Conservation (phyloP, 2,113 vertebrate species). For the Pampusana beccarii region DNA sequence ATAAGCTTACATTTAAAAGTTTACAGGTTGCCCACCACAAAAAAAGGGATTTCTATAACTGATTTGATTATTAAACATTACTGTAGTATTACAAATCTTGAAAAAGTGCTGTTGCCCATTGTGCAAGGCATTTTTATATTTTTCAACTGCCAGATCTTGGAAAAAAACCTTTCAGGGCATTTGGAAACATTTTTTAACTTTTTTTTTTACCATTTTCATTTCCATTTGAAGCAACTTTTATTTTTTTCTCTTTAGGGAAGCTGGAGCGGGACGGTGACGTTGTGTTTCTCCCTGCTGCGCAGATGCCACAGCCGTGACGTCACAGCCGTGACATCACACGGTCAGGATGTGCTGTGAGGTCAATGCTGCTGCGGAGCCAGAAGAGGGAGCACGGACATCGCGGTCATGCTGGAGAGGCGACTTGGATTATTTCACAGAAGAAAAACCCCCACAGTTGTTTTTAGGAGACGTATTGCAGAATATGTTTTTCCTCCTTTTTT, state of each 20-base stretch:
- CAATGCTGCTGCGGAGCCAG: constrained; percentile 50
- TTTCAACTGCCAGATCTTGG: background rate
- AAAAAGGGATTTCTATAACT: background rate
- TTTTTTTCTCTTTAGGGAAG: background rate
- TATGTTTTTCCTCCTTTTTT: background rate
- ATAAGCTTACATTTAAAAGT: background rate
- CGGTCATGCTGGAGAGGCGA: background rate
- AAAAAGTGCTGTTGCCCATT: background rate
- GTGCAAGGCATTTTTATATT: background rate
- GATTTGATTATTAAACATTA: background rate
- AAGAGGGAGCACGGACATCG: constrained; percentile 73
- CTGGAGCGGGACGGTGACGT: rapidly evolving
- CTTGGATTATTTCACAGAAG: background rate
- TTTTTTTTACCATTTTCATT: background rate
- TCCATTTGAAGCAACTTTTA: background rate
- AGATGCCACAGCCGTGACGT: background rate
- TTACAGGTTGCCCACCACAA: background rate
- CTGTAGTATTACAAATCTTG: background rate
- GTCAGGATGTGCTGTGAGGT: background rate
- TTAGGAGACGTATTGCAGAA: background rate
- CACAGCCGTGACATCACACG: background rate
- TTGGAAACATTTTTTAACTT: background rate
- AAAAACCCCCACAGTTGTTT: background rate
- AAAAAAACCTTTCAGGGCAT: background rate
- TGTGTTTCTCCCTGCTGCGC: background rate